A percentile compares a stretch with the other conserved stretches of the same genome.
These are phyloP conservation scores for Erpobdella octoculata DNA, from an alignment of 2,888 invertebrate genomes.

Conservation along the genomic window DNA sequence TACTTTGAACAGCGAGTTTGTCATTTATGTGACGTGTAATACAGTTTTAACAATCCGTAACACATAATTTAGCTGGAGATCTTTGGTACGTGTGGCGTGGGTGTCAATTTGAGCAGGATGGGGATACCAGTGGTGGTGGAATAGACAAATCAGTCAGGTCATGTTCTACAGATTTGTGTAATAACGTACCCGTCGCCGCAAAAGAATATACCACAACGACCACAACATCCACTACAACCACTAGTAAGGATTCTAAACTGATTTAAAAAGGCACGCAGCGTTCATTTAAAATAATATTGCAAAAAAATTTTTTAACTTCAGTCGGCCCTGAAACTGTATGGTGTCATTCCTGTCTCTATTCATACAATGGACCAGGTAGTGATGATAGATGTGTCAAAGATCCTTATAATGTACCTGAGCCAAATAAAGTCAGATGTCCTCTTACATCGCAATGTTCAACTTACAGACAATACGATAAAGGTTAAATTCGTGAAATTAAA, in stretches of 20 bases:
- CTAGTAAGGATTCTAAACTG: no score
- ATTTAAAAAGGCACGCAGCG: no score
- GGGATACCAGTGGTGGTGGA: neutral
- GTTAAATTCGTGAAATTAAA: neutral
- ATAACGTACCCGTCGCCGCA: neutral
- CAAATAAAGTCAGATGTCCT: constrained; percentile 13
- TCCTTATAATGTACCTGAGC: neutral
- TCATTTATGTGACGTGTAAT: no score
- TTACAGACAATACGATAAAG: constrained; percentile 25
- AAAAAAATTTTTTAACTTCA: no score
- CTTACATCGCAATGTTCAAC: neutral
- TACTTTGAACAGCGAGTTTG: neutral
- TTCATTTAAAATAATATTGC: no score
- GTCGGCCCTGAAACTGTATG: constrained; percentile 19
- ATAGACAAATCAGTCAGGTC: neutral
- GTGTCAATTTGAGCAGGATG: neutral
- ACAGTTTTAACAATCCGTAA: neutral
- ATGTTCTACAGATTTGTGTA: neutral
- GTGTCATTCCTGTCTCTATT: constrained; percentile 27
- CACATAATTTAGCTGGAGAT: neutral
- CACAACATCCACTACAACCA: neutral
- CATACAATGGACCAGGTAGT: constrained; percentile 7
- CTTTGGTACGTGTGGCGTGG: neutral
- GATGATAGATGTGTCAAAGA: constrained; percentile 8
- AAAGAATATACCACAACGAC: neutral